Conservation (phyloP, 2,113 vertebrate species). For the Brachionichthys hirsutus region DNA sequence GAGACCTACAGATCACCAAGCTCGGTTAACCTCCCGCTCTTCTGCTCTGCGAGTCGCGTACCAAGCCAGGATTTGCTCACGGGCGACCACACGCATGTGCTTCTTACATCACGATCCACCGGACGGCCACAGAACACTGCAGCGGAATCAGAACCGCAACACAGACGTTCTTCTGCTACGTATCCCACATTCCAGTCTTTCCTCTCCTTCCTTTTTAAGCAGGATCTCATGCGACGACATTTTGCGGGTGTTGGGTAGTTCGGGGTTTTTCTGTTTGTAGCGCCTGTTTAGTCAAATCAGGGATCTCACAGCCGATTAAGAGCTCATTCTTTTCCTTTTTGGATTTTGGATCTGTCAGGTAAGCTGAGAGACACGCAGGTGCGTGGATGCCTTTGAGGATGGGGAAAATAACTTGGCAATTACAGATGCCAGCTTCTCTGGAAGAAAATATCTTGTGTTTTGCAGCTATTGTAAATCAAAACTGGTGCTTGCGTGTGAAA, state of each 20-base stretch:
- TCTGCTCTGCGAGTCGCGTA: constrained; percentile 19
- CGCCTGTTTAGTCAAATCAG: constrained; percentile 48
- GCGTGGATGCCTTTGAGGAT: constrained; percentile 10
- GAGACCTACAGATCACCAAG: constrained; percentile 97
- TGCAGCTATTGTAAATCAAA: constrained; percentile 4
- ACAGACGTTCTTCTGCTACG: constrained; percentile 7
- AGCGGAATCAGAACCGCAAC: constrained; percentile 27
- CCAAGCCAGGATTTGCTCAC: constrained; percentile 53
- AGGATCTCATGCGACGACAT: constrained; percentile 17
- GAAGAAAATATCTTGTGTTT: constrained; percentile 12
- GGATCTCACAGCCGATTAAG: constrained; percentile 40
- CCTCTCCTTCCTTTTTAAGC: constrained; percentile 24
- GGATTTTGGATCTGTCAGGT: constrained; percentile 24
- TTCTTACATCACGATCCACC: constrained; percentile 36
- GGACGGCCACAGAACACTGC: constrained; percentile 45
- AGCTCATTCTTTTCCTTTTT: constrained; percentile 24
- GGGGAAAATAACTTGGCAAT: constrained; percentile 2
- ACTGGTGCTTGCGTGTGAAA: neutral
- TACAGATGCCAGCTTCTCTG: constrained; percentile 10
- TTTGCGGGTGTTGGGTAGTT: constrained; percentile 38
- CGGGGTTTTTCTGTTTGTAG: constrained; percentile 30
- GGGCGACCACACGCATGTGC: constrained; percentile 31
- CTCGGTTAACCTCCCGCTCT: constrained; percentile 81
- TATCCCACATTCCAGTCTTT: constrained; percentile 22
- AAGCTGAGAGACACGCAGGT: constrained; percentile 26